phyloP scores from a whole-genome alignment of 2,113 vertebrate species.

The Brachyhypopomus occidentalis region DNA sequence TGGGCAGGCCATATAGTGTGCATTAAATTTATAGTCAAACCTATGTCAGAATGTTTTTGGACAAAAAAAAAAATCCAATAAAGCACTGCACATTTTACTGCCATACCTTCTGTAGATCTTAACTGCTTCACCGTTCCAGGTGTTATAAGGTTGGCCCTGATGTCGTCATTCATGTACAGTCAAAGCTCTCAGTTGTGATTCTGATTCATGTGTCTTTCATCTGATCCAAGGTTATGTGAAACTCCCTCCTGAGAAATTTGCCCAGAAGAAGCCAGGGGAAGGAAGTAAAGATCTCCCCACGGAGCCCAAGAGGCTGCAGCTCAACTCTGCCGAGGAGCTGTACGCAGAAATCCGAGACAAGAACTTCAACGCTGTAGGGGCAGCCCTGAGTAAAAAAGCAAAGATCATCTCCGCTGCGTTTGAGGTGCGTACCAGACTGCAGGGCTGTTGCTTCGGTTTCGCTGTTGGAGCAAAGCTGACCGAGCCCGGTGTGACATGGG shows the following conservation, averaged over 20 bases:
- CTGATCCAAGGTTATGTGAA: slow-evolving; percentile 85
- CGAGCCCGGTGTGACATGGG: too few relatives aligned
- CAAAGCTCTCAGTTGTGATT: background rate
- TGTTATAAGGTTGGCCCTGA: too few relatives aligned
- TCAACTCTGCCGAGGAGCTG: slow-evolving; percentile 95
- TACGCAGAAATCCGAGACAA: slow-evolving; percentile 97
- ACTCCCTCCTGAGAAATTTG: slow-evolving; percentile 96
- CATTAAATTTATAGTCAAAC: too few relatives aligned
- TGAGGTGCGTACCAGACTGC: slow-evolving; percentile 77
- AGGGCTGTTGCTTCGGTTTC: too few relatives aligned
- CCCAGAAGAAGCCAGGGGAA: slow-evolving; percentile 91
- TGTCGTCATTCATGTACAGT: too few relatives aligned
- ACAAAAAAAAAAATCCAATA: too few relatives aligned
- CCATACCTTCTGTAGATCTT: too few relatives aligned
- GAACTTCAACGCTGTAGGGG: slow-evolving; percentile 96
- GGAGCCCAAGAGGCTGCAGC: slow-evolving; percentile 92
- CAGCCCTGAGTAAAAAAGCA: slow-evolving; percentile 96
- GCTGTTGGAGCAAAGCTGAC: too few relatives aligned
- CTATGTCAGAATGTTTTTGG: too few relatives aligned
- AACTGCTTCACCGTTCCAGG: too few relatives aligned
- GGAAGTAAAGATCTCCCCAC: slow-evolving; percentile 90
- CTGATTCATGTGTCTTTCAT: background rate
- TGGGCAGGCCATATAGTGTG: too few relatives aligned
- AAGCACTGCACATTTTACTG: too few relatives aligned
- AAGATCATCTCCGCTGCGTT: slow-evolving; percentile 98